These are phyloP conservation scores for Numida meleagris DNA, from an alignment of 2,113 vertebrate species.

Conservation along the genomic window DNA sequence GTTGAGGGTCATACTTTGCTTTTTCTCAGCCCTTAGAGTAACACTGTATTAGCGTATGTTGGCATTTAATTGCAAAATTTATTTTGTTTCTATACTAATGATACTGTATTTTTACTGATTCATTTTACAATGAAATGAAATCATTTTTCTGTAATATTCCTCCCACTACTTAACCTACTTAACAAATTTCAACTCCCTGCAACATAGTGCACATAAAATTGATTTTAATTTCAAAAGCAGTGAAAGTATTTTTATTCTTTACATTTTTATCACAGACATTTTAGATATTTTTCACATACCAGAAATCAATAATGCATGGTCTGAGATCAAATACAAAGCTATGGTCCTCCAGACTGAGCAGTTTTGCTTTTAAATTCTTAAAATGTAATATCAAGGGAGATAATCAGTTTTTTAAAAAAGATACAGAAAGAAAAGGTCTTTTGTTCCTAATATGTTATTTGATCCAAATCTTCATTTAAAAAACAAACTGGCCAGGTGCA, in stretches of 20 bases:
- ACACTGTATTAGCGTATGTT: background rate
- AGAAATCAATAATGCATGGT: constrained; percentile 53
- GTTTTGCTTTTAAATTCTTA: constrained; percentile 47
- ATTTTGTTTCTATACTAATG: background rate
- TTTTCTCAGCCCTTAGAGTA: background rate
- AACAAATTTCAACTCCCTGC: constrained; percentile 7
- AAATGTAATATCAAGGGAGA: constrained; percentile 12
- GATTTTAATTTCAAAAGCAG: constrained; percentile 53
- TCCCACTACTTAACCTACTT: constrained; percentile 44
- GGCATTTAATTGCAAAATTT: background rate
- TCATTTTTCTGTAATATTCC: constrained; percentile 30
- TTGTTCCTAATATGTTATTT: background rate
- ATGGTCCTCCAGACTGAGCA: background rate
- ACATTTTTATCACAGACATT: constrained; percentile 41
- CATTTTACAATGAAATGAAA: background rate
- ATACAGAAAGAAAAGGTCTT: background rate
- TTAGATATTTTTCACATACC: constrained; percentile 1
- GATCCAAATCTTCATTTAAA: background rate
- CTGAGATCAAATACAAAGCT: constrained; percentile 37
- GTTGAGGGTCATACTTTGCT: background rate
- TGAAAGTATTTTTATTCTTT: constrained; percentile 11
- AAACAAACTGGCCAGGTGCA: background rate
- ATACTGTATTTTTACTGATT: background rate
- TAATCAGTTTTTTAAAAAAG: background rate
- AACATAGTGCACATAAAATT: constrained; percentile 31